Evolutionary conservation across 2,888 invertebrate species (phyloP), one percentile per base, ranked within the genome.

Genomic region (Cerceris rybyensis): DNA sequence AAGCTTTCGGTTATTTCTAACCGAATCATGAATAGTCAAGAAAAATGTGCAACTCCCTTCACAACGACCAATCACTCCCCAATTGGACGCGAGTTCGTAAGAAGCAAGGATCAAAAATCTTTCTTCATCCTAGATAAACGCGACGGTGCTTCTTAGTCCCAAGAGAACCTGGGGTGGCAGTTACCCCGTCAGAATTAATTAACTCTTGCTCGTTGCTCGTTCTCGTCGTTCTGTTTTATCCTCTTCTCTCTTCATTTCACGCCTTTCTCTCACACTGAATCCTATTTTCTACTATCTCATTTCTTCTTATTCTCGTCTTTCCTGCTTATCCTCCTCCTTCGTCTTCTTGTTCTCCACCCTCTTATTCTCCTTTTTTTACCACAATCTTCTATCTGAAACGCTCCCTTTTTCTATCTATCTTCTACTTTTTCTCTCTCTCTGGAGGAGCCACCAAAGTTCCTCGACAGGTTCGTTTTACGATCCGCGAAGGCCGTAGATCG

Each of bases 141-240:
- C 52, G 72, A 55, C 69, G 67, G 17, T 50, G 66, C 55, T 49
- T 28, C 16, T n/a, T 55, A 28, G 66, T 80, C 75, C 65, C 68
- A 55, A 28, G 55, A 54, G 59, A 14, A n/a, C 17, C 14, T 43
- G 57, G 39, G 59, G 57, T 50, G 43, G 58, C 67, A 55, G 41
- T 49, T 49, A 43, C 17, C 58, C 65, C 58, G 75, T 86, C 84
- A 46, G 81, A 85, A 85, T 86, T 85, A 80, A 85, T 85, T 85
- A 84, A 76, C 80, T 76, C 66, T 58, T 9, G 28, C 28, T 55
- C 54, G 60, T 11, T 17, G 58, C 16, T 55, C 28, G 9, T 49
- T 52, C 52, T 14, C 64, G 60, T 39, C 49, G 14, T 41, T 13
- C 61, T 63, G 66, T 61, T 64, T 17, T 58, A 50, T 46, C 42